Evolutionary conservation across 2,888 invertebrate species (phyloP).

Genomic region (Xylota segnis): DNA sequence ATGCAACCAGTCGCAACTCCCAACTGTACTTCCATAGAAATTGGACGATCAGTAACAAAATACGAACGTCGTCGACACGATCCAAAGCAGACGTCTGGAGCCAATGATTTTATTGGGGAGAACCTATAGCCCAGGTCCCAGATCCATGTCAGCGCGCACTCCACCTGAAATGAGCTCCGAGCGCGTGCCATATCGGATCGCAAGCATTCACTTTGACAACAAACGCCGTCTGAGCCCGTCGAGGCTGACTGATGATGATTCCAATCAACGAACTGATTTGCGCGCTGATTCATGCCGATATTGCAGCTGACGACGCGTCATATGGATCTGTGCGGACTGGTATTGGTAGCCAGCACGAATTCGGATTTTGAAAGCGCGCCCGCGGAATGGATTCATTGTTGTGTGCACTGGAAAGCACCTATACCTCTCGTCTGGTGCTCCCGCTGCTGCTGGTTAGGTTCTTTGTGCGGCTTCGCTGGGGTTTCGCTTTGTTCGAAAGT

Average conservation of each 20-base stretch:
- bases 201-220: constrained; percentile 51
- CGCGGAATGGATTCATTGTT: constrained; percentile 32
- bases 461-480: constrained; percentile 59
- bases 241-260: constrained; percentile 57
- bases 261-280: constrained; percentile 51
- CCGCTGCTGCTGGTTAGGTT: constrained; percentile 25
- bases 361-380: constrained; percentile 40
- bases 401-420: constrained; percentile 12
- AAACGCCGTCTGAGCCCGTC: constrained; percentile 1
- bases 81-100: constrained; percentile 60
- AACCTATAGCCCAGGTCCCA: constrained; percentile 6
- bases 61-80: constrained; percentile 30
- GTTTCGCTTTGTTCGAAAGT: constrained; percentile 61
- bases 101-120: constrained; percentile 36
- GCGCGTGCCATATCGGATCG: constrained; percentile 65
- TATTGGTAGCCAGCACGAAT: constrained; percentile 38
- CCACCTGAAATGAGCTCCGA: constrained; percentile 33
- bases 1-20: constrained; percentile 38
- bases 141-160: constrained; percentile 17
- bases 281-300: constrained; percentile 54
- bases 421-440: neutral
- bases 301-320: constrained; percentile 9
- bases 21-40: constrained; percentile 41
- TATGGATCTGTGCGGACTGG: constrained; percentile 3
- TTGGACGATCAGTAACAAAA: constrained; percentile 30